These are phyloP conservation scores for Pogonomyrmex californicus DNA, from an alignment of 1,140 invertebrate genomes.

Conservation along the genomic window DNA sequence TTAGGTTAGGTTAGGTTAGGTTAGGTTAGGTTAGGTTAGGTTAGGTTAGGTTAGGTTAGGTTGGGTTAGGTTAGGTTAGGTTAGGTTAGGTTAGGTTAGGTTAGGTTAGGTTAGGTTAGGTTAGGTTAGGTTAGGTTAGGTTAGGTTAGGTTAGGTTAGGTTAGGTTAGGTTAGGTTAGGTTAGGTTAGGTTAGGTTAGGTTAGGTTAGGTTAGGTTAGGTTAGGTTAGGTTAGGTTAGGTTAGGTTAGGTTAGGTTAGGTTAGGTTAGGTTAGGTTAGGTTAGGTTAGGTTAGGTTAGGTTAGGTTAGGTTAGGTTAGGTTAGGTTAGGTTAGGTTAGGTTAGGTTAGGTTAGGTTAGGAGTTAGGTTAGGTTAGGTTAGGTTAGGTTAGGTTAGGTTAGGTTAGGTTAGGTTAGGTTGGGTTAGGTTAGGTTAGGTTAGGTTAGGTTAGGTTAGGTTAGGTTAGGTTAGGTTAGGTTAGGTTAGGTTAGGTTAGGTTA, in stretches of 20 bases:
- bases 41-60: slow-evolving; percentile 17
- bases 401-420: slow-evolving; percentile 4
- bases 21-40: slow-evolving; percentile 1
- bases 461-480: slow-evolving; percentile 11
- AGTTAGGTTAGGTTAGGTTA: slow-evolving; percentile 8
- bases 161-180: too few species aligned
- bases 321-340: not conserved
- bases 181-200: slow-evolving; percentile 9
- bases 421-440: slow-evolving; percentile 16
- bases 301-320: slow-evolving; percentile 28
- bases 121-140: slow-evolving; percentile 10
- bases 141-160: slow-evolving; percentile 15
- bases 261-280: slow-evolving; percentile 10
- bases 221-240: slow-evolving; percentile 7
- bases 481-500: slow-evolving; percentile 13
- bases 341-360: slow-evolving; percentile 13
- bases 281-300: slow-evolving; percentile 29
- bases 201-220: slow-evolving; percentile 7
- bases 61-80: slow-evolving; percentile 2
- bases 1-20: not conserved
- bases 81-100: slow-evolving; percentile 19
- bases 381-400: slow-evolving; percentile 8
- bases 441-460: slow-evolving; percentile 19
- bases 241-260: not conserved
- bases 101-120: not conserved